Evolutionary conservation across 2,888 invertebrate species (phyloP).

Genomic region (Xylota sylvarum): DNA sequence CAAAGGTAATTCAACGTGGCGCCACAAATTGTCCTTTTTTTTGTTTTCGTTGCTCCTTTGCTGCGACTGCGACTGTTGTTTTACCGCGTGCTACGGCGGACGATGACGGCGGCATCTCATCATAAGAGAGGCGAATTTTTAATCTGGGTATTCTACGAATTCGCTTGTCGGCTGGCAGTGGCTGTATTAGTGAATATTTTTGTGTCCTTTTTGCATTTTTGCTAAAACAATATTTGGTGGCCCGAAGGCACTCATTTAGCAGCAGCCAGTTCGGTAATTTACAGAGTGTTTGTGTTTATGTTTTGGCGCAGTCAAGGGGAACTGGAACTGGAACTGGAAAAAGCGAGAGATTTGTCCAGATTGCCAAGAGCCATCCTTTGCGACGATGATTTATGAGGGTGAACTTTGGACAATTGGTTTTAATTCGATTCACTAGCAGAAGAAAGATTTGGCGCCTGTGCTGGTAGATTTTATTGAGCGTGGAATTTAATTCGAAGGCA

Average conservation of each 20-base stretch:
- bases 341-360: slow-evolving; percentile 11
- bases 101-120: slow-evolving; percentile 39
- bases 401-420: slow-evolving; percentile 14
- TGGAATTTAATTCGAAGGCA: not conserved
- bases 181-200: slow-evolving; percentile 28
- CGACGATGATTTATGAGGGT: slow-evolving; percentile 51
- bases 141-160: slow-evolving; percentile 72
- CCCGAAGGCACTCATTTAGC: slow-evolving; percentile 57
- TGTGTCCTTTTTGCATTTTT: slow-evolving; percentile 65
- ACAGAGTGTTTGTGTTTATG: slow-evolving; percentile 61
- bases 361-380: slow-evolving; percentile 24
- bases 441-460: slow-evolving; percentile 9
- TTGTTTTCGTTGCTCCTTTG: slow-evolving; percentile 28
- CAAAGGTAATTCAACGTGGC: slow-evolving; percentile 61
- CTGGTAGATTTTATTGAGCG: not conserved
- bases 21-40: slow-evolving; percentile 57
- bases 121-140: slow-evolving; percentile 61
- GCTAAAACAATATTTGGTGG: slow-evolving; percentile 60
- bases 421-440: not conserved
- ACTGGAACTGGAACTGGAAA: not conserved
- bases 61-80: slow-evolving; percentile 41
- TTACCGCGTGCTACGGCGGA: slow-evolving; percentile 31
- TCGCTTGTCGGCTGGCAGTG: slow-evolving; percentile 36
- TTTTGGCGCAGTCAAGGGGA: slow-evolving; percentile 20
- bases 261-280: slow-evolving; percentile 58